Percentiles rank a stretch among this genome's conserved stretches.
phyloP scores from a whole-genome alignment of 2,888 invertebrate genomes.

The Scaptomyza flava region DNA sequence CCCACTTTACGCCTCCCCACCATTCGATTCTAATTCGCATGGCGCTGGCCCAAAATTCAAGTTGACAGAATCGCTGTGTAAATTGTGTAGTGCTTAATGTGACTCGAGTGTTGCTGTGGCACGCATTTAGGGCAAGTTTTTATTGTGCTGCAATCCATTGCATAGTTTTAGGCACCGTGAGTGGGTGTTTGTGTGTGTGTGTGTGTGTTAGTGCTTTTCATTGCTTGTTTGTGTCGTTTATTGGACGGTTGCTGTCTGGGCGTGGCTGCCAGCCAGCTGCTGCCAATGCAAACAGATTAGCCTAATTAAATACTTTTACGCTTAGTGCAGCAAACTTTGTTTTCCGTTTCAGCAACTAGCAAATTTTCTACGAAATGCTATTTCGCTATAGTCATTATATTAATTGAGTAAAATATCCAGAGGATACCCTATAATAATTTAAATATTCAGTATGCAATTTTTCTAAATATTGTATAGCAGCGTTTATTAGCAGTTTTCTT shows the following conservation, averaged over 20 bases:
- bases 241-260: slow-evolving; percentile 15
- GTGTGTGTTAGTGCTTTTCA: slow-evolving; percentile 13
- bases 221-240: slow-evolving; percentile 22
- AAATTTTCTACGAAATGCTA: background rate
- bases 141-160: slow-evolving; percentile 39
- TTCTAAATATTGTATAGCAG: too few species aligned
- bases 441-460: too few species aligned
- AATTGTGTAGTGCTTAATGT: slow-evolving; percentile 39
- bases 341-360: background rate
- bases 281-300: slow-evolving; percentile 67
- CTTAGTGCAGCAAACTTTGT: slow-evolving; percentile 37
- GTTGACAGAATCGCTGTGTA: slow-evolving; percentile 41
- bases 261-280: slow-evolving; percentile 6
- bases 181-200: background rate
- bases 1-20: background rate
- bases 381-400: background rate
- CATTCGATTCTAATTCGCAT: slow-evolving; percentile 21
- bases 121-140: slow-evolving; percentile 31
- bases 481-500: too few species aligned
- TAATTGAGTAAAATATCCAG: too few species aligned
- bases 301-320: slow-evolving; percentile 68
- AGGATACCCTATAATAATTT: too few species aligned
- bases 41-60: slow-evolving; percentile 23
- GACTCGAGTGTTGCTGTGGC: slow-evolving; percentile 9
- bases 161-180: slow-evolving; percentile 25